phyloP scores from a whole-genome alignment of 53 echinoderm and acorn worm species.

The Glandiceps talaboti region DNA sequence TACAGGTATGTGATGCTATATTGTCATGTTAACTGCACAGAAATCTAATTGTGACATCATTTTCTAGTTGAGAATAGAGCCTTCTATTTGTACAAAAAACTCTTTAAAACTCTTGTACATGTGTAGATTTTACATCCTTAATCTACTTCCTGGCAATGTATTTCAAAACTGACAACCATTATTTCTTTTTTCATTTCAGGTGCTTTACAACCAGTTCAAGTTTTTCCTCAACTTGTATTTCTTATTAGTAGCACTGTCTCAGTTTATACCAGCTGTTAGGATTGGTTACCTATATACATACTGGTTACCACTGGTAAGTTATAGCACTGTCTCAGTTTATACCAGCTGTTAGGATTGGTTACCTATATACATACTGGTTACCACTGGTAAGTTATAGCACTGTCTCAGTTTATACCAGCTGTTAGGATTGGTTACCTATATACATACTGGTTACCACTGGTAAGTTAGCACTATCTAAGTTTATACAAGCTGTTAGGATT shows the following conservation, averaged over 20 bases:
- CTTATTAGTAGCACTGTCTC: conserved; percentile 85
- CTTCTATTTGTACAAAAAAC: no score
- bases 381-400: conserved; percentile 94
- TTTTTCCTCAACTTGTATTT: conserved; percentile 97
- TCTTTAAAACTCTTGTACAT: no score
- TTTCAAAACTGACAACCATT: no score
- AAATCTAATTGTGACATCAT: no score
- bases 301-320: conserved; percentile 97
- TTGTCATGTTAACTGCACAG: no score
- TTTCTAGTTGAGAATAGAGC: no score
- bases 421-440: conserved; percentile 90
- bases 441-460: conserved; percentile 97
- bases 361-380: conserved; percentile 97
- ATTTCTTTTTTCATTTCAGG: no score
- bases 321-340: conserved; percentile 92
- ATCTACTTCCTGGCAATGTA: no score
- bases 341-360: conserved; percentile 82
- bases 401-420: conserved; percentile 90
- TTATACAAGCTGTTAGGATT: conserved; percentile 79
- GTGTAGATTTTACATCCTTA: no score
- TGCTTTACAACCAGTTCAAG: conserved; percentile 83
- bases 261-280: conserved; percentile 81
- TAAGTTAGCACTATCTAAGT: conserved; percentile 92
- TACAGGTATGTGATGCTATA: no score
- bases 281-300: conserved; percentile 97